Evolutionary conservation across 30 jellyfish, hydroid and myxozoan species (phyloP), one percentile per base, ranked within the genome.

Genomic region (Aurelia aurita complex sp. Pacific): DNA sequence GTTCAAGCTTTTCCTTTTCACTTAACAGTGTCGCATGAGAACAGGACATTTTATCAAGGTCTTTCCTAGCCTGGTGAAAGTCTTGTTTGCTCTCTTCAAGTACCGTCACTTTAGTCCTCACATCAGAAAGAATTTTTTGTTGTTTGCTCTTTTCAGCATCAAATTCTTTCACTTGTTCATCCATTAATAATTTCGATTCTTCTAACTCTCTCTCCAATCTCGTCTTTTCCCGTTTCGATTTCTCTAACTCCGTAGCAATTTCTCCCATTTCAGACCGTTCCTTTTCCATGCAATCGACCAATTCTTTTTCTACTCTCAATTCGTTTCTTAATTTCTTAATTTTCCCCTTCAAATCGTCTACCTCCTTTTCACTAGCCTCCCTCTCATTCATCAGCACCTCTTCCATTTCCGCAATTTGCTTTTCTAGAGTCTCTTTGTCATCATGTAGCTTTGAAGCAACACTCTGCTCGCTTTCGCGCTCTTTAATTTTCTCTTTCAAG

Each of bases 321-420:
- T 70, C 89, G 16, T 11, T 67, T 2, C 40, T 70, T 11, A 70
- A 64, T 15, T 53, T 61, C 35, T 51, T 82, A 8, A 85, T 67
- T 18, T 65, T 69, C 53, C 55, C 82, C 50, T 85, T 78, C 81
- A 85, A 52, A 23, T 70, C 52, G 3, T 40, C 61, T 62, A 36
- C 40, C 74, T 75, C 85, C 75, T 73, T 70, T 15, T 46, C 69
- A 12, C 79, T 60, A 5, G 35, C 57, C 14, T 77, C 85, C 36
- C 87, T 77, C 53, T 87, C 87, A 29, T 70, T 72, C 53, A 75
- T 33, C 83, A 77, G 70, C 62, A 68, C 72, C 73, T 79, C 83
- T 17, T 76, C 83, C 3, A 77, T 18, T 2, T 79, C 96, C 0
- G 83, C 83, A 76, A 87, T 68, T 77, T 87, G 69, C 52, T 71